Evolutionary conservation across 1,140 invertebrate species (phyloP), one percentile per base, ranked within the genome.

Genomic region (Drosophila lini): DNA sequence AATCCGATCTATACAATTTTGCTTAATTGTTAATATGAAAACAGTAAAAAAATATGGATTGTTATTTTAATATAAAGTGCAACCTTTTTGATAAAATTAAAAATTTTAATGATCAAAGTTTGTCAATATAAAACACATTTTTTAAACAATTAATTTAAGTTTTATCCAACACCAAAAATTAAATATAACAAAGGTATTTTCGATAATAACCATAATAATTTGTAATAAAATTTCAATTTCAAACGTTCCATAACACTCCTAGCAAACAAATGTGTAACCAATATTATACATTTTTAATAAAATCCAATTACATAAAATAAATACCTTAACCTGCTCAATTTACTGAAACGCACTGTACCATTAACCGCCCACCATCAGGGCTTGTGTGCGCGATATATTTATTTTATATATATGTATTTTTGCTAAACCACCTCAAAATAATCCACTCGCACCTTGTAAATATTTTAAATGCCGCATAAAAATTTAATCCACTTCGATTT

Each of bases 371-470:
- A 32, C 28, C 25, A 3, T 11, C 5, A 16, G 15, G 31, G 32
- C 34, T 45, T 65, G 3, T 59, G 6, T 11, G 36, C 34, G 45
- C 22, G n/a, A 69, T 53, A 13, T 13, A 45, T 19, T 10, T 19
- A n/a, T 19, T 5, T 11, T 32, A n/a, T 6, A 25, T 15, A 1
- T 9, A 13, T 7, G 15, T 34, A 36, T 57, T 16, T 22, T 5
- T 31, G 47, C 9, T 15, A 22, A 31, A 45, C n/a, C 32, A 55
- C 7, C 42, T n/a, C 42, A 71, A 48, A 69, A 40, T 50, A 48
- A 70, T 50, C 36, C 65, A 71, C 38, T 69, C 62, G 62, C 65
- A 70, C 65, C 67, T 71, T 73, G 65, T 71, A 73, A 71, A 71
- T 73, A 71, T 59, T 71, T 71, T 36, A 50, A 71, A 71, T 71